Conservation (phyloP, 1,140 invertebrate species). For the Adelges cooleyi region DNA sequence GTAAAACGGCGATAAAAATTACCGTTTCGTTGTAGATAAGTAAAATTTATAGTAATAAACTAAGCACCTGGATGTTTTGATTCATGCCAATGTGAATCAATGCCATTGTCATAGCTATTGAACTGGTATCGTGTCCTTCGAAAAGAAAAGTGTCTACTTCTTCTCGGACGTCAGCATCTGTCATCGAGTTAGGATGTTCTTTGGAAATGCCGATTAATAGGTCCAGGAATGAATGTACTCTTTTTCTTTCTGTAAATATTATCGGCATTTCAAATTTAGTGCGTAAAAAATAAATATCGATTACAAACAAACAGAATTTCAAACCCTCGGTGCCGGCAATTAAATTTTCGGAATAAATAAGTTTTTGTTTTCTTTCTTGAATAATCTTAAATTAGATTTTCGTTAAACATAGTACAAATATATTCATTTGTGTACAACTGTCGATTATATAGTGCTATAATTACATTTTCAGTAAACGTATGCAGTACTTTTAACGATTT, state of each 20-base stretch:
- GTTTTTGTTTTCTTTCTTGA: too few relatives aligned
- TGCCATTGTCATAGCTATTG: slow-evolving; percentile 52
- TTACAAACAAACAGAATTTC: too few relatives aligned
- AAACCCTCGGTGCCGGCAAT: too few relatives aligned
- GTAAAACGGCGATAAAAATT: too few relatives aligned
- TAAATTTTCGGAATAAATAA: too few relatives aligned
- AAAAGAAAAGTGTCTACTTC: slow-evolving; percentile 33
- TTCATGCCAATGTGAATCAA: slow-evolving; percentile 54
- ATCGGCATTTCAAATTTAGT: too few relatives aligned
- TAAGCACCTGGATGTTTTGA: slow-evolving; percentile 46
- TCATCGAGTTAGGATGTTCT: slow-evolving; percentile 34
- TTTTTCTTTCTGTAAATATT: slow-evolving; percentile 7
- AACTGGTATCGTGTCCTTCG: slow-evolving; percentile 58
- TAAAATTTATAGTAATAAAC: too few relatives aligned
- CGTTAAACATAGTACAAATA: not conserved
- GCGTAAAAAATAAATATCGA: too few relatives aligned
- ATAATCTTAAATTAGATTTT: too few relatives aligned
- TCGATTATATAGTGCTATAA: slow-evolving; percentile 29
- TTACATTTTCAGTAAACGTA: slow-evolving; percentile 52
- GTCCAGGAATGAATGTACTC: slow-evolving; percentile 40
- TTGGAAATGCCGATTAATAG: slow-evolving; percentile 43
- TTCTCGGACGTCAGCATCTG: slow-evolving; percentile 33
- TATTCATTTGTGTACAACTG: not conserved
- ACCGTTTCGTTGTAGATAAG: too few relatives aligned
- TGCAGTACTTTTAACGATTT: slow-evolving; percentile 51